Evolutionary conservation across 2,888 invertebrate species (phyloP).

Genomic region (Stenchaetothrips biformis): DNA sequence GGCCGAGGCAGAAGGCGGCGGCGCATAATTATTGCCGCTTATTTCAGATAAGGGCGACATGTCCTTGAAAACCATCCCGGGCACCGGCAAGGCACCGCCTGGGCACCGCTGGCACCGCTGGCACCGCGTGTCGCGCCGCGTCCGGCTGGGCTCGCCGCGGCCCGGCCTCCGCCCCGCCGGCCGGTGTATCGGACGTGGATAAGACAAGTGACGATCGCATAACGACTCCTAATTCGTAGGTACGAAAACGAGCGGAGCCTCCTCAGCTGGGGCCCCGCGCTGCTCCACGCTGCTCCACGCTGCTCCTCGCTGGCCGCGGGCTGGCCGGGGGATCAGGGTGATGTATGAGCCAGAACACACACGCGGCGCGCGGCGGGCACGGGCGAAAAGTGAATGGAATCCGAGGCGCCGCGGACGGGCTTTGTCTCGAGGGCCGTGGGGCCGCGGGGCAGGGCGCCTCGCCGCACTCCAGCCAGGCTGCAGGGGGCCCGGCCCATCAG

Average conservation of each 20-base stretch:
- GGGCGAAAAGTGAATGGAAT: neutral
- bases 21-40: no score
- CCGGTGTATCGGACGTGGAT: neutral
- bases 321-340: neutral
- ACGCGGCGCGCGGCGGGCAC: neutral
- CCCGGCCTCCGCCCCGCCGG: neutral
- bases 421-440: neutral
- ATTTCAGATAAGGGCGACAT: no score
- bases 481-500: neutral
- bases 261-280: neutral
- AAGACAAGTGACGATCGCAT: slow-evolving; percentile 22
- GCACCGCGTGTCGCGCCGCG: no score
- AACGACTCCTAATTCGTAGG: slow-evolving; percentile 24
- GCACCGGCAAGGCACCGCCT: no score
- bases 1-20: no score
- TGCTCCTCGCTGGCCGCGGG: no score
- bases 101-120: no score
- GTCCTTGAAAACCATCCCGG: no score
- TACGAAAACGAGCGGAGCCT: neutral
- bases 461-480: neutral
- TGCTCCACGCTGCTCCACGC: neutral
- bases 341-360: neutral
- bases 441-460: neutral
- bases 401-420: neutral
- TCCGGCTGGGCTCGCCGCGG: neutral